Evolutionary conservation across 37 sponge, comb jelly and placozoan species (phyloP), one percentile per base, ranked within the genome.

Genomic region (Tethya wilhelma): DNA sequence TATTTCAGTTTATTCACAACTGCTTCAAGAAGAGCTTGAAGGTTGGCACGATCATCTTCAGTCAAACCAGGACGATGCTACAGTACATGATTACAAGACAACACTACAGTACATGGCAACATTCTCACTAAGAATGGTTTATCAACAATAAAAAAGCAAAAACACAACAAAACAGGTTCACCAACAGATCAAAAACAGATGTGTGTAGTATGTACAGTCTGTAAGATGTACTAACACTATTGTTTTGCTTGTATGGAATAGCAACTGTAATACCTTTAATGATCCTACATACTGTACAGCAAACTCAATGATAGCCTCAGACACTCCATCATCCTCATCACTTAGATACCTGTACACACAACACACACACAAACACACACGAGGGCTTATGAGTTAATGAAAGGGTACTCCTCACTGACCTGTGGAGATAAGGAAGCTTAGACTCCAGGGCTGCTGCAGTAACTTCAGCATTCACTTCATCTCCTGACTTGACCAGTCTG

Each of bases 251-350:
- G 14, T 25, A 37, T 34, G 70, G 12, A 73, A 4, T 42, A 45
- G 23, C 36, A 45, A 7, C 14, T 22, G 28, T 14, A n/a, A 65
- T 71, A 90, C 91, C 90, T 96, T 96, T 29, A 96, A 67, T 1
- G 88, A 37, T 7, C 81, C 58, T 0, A 94, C 79, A 58, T 94
- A 96, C 63, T 69, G 67, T 1, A 79, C 62, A 28, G 87, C 81
- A 77, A 94, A 96, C 3, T 60, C 71, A 20, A 96, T 79, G 23
- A 96, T 74, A 74, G 78, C 79, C 68, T 91, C 90, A 12, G 97
- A 96, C 1, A 96, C 92, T 38, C 81, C 97, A 84, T 96, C 97
- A 45, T 94, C 97, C 40, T 93, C 94, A 75, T 91, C 86, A 44
- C 31, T 60, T 22, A 95, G 60, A 53, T 79, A 92, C 62, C 89